Conservation (phyloP, 2,888 invertebrate species). For the Peribatodes rhomboidaria region DNA sequence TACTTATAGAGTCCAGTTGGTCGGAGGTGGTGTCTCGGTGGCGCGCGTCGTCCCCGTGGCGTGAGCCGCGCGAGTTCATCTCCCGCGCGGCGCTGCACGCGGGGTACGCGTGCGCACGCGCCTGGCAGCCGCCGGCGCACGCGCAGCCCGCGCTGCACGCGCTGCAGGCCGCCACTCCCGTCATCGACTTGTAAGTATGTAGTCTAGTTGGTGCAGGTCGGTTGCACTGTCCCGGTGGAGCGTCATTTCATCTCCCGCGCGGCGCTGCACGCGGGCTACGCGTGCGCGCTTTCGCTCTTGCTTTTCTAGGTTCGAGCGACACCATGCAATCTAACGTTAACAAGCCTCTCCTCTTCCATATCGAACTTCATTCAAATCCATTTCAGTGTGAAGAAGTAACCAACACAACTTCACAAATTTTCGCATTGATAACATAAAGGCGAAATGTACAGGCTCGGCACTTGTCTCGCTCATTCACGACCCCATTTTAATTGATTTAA, state of each 20-base stretch:
- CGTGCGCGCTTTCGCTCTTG: no score
- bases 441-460: no score
- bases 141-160: constrained; percentile 26
- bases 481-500: no score
- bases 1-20: constrained; percentile 59
- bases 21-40: constrained; percentile 36
- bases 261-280: constrained; percentile 67
- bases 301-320: no score
- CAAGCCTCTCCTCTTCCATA: no score
- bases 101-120: constrained; percentile 61
- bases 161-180: constrained; percentile 48
- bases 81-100: constrained; percentile 56
- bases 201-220: no score
- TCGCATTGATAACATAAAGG: no score
- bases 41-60: constrained; percentile 10
- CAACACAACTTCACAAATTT: no score
- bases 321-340: no score
- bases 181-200: constrained; percentile 65
- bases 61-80: constrained; percentile 9
- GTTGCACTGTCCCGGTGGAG: constrained; percentile 13
- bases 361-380: no score
- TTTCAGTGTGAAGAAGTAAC: no score
- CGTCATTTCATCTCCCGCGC: constrained; percentile 23
- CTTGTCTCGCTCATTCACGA: no score
- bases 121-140: constrained; percentile 26